Percentiles rank a stretch among this genome's conserved stretches.
phyloP scores from a whole-genome alignment of 2,888 invertebrate genomes.

The Endomychus coccineus region DNA sequence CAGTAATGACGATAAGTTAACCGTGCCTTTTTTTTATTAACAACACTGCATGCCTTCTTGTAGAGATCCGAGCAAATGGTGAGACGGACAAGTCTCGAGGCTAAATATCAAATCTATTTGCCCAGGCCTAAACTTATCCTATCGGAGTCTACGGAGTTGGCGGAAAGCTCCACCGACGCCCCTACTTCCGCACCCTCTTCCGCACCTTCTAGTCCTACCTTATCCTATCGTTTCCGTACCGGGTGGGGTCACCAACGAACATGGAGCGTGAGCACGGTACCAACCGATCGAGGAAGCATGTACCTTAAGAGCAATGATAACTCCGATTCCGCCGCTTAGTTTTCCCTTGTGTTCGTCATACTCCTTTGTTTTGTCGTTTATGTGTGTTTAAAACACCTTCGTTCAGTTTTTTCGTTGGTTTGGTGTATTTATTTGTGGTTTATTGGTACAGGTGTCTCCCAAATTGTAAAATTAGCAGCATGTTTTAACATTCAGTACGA shows the following conservation, averaged over 20 bases:
- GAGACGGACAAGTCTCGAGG: conserved; percentile 42
- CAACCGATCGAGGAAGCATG: conserved; percentile 19
- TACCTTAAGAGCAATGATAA: conserved; percentile 22
- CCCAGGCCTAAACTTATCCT: conserved; percentile 34
- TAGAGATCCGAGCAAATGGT: conserved; percentile 50
- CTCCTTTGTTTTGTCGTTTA: conserved; percentile 14
- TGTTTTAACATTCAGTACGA: too few relatives aligned
- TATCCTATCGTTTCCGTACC: conserved; percentile 27
- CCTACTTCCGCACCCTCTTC: conserved; percentile 33
- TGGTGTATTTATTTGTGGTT: too few relatives aligned
- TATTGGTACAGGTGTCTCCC: too few relatives aligned
- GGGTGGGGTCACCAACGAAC: conserved; percentile 40
- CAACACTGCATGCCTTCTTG: conserved; percentile 33
- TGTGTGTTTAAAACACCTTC: conserved; percentile 3
- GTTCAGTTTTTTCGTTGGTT: too few relatives aligned
- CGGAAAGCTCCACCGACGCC: conserved; percentile 22
- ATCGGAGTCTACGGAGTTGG: conserved; percentile 17
- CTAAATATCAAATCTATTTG: conserved; percentile 40
- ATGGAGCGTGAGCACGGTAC: conserved; percentile 37
- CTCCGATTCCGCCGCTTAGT: conserved; percentile 33
- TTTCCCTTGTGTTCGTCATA: conserved; percentile 18
- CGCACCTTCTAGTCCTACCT: conserved; percentile 37
- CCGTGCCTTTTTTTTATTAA: conserved; percentile 5
- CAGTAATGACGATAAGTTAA: too few relatives aligned
- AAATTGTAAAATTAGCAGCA: too few relatives aligned